Evolutionary conservation across 2,888 invertebrate species (phyloP).

Genomic region (Sympetrum striolatum): DNA sequence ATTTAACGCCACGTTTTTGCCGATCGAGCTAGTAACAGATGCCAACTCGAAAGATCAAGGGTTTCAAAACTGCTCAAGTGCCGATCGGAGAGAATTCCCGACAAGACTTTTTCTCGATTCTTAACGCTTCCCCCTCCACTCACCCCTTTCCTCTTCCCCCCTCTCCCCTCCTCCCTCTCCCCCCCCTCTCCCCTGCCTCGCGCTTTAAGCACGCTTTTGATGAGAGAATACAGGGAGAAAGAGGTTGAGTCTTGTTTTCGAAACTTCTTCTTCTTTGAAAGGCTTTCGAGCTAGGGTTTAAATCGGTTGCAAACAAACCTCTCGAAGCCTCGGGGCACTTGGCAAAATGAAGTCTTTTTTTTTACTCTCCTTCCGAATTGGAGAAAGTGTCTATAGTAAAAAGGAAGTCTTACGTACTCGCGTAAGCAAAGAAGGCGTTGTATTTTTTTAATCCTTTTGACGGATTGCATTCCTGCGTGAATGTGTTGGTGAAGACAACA

Average conservation of each 20-base stretch:
- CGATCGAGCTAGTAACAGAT: neutral
- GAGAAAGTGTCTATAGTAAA: too few species aligned
- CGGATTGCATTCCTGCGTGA: too few species aligned
- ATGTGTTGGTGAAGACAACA: too few species aligned
- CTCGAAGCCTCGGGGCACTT: neutral
- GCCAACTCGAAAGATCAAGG: neutral
- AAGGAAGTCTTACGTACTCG: too few species aligned
- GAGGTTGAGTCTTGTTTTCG: neutral
- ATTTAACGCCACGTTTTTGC: too few species aligned
- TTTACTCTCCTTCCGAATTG: too few species aligned
- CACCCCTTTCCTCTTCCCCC: neutral
- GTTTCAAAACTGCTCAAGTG: neutral
- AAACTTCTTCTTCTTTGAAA: neutral
- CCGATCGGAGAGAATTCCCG: neutral
- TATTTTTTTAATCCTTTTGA: too few species aligned
- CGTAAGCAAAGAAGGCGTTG: too few species aligned
- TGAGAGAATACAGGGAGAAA: neutral
- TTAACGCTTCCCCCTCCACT: neutral
- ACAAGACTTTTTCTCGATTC: neutral
- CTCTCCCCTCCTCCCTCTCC: too few species aligned
- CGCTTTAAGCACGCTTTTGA: neutral
- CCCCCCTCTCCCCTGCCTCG: too few species aligned
- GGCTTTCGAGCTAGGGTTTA: neutral
- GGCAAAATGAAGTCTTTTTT: neutral
- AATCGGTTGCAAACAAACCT: neutral